Conservation (phyloP, 1,140 invertebrate species). For the Rhopalosiphum padi region DNA sequence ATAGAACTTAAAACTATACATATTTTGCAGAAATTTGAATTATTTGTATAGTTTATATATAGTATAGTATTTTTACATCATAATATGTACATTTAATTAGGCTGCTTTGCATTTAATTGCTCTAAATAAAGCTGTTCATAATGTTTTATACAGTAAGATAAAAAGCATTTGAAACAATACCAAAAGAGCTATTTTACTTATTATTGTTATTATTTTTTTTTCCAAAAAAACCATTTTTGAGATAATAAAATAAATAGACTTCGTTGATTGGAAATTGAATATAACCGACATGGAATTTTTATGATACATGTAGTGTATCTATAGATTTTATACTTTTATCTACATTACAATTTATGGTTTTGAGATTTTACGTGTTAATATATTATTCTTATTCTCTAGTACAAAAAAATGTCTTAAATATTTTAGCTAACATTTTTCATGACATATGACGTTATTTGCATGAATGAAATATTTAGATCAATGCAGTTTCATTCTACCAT, state of each 20-base stretch:
- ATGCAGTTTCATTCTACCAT: not conserved
- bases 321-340: not conserved
- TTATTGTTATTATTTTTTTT: not conserved
- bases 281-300: not conserved
- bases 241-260: not conserved
- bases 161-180: not conserved
- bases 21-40: too few relatives aligned
- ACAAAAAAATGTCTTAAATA: not conserved
- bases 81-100: not conserved
- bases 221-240: not conserved
- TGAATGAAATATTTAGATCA: slow-evolving; percentile 1
- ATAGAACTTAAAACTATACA: too few relatives aligned
- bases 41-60: too few relatives aligned
- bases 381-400: not conserved
- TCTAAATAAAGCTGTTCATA: not conserved
- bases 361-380: not conserved
- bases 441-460: not conserved
- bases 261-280: not conserved
- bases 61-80: too few relatives aligned
- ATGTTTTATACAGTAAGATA: not conserved
- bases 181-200: not conserved
- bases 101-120: not conserved
- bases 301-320: not conserved
- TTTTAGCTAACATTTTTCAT: not conserved
- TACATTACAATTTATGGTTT: not conserved